These are phyloP conservation scores for Empidonax traillii DNA, from an alignment of 2,113 vertebrate species.

Conservation along the genomic window DNA sequence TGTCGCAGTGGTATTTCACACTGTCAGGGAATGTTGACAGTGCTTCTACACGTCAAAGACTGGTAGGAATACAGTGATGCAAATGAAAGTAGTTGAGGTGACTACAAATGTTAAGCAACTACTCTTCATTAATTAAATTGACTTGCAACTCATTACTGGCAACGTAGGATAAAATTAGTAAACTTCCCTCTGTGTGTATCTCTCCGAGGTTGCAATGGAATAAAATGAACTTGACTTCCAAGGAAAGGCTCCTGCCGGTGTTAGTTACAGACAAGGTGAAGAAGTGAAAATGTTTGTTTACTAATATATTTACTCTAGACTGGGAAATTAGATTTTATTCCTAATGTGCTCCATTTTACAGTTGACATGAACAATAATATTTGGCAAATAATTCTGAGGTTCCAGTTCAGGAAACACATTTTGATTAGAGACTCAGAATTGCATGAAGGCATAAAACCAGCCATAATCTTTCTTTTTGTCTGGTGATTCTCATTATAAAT, in stretches of 20 bases:
- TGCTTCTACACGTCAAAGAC: not conserved
- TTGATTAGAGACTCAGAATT: conserved; percentile 12
- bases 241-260: not conserved
- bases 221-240: not conserved
- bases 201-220: not conserved
- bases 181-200: not conserved
- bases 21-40: not conserved
- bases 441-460: not conserved
- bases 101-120: not conserved
- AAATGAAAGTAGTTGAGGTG: not conserved
- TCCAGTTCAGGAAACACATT: conserved; percentile 5
- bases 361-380: not conserved
- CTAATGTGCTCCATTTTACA: not conserved
- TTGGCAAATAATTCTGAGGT: conserved; percentile 2
- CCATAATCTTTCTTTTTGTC: not conserved
- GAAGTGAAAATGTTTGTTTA: not conserved
- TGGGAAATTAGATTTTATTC: not conserved
- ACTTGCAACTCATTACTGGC: not conserved
- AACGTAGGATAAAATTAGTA: not conserved
- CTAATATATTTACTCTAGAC: not conserved
- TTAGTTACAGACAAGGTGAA: not conserved
- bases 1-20: not conserved
- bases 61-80: not conserved
- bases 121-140: conserved; percentile 5
- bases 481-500: not conserved